These are phyloP conservation scores for Pteruthius melanotis DNA, from an alignment of 2,113 vertebrate species.

Conservation along the genomic window DNA sequence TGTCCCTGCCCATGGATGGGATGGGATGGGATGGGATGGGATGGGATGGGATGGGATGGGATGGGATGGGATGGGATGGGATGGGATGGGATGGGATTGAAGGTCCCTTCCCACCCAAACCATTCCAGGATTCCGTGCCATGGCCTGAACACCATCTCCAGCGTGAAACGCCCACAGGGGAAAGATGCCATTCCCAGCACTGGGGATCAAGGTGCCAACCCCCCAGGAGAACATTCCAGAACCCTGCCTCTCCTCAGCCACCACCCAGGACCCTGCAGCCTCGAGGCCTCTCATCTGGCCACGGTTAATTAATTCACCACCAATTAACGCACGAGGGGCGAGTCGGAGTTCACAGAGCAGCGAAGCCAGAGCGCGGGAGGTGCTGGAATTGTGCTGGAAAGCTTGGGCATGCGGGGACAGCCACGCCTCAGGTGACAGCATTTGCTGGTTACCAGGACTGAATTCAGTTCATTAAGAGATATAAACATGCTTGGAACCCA, in stretches of 20 bases:
- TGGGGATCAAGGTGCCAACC: not conserved
- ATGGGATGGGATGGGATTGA: not conserved
- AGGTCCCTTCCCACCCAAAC: not conserved
- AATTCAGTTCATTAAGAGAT: not conserved
- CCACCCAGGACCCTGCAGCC: not conserved
- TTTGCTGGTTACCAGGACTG: not conserved
- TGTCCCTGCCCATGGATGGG: not conserved
- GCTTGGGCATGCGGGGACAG: not conserved
- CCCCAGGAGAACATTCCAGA: not conserved
- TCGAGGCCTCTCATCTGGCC: not conserved
- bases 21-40: not conserved
- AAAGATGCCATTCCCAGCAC: rapidly evolving
- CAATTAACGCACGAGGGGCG: rapidly evolving
- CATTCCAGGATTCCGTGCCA: rapidly evolving
- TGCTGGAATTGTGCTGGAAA: not conserved
- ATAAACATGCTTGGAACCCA: not conserved
- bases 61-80: not conserved
- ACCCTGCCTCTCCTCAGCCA: not conserved
- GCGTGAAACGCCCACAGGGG: rapidly evolving
- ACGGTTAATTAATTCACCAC: not conserved
- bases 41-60: not conserved
- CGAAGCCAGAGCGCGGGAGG: not conserved
- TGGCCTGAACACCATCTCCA: not conserved
- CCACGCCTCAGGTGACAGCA: not conserved
- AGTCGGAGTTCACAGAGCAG: not conserved